A percentile compares a stretch with the other conserved stretches of the same genome.
phyloP scores from a whole-genome alignment of 2,888 invertebrate species.

The Deilephila porcellus region DNA sequence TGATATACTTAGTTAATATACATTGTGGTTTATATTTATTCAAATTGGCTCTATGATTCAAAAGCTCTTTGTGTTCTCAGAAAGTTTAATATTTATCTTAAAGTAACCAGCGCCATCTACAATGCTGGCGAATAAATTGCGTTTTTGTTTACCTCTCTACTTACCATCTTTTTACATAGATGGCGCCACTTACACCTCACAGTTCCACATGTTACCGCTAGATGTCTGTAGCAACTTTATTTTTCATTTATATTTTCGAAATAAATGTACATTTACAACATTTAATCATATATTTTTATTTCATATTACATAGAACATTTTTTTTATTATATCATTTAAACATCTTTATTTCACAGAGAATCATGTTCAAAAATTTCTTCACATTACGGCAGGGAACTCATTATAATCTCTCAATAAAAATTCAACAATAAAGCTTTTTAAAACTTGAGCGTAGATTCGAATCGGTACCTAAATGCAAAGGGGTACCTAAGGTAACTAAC shows the following conservation, averaged over 20 bases:
- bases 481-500: slow-evolving; percentile 78
- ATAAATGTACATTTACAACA: slow-evolving; percentile 24
- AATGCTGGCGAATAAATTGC: neutral
- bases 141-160: neutral
- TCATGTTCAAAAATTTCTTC: slow-evolving; percentile 61
- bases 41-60: neutral
- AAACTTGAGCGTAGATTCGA: slow-evolving; percentile 81
- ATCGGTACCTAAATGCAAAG: slow-evolving; percentile 75
- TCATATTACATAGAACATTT: slow-evolving; percentile 72
- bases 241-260: neutral
- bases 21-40: neutral
- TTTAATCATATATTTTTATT: slow-evolving; percentile 57
- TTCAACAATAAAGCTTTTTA: slow-evolving; percentile 82
- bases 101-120: slow-evolving; percentile 3
- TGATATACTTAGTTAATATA: neutral
- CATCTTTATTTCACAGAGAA: slow-evolving; percentile 69
- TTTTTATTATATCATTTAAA: slow-evolving; percentile 68
- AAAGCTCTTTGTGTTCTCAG: neutral
- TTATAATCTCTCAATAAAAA: slow-evolving; percentile 78
- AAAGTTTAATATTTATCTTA: neutral
- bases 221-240: slow-evolving; percentile 5
- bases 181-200: slow-evolving; percentile 8
- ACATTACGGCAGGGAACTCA: slow-evolving; percentile 73
- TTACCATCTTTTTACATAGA: neutral
- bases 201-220: neutral